A percentile compares a stretch with the other conserved stretches of the same genome.
phyloP scores from a whole-genome alignment of 2,888 invertebrate genomes.

The Ennomos quercinarius region DNA sequence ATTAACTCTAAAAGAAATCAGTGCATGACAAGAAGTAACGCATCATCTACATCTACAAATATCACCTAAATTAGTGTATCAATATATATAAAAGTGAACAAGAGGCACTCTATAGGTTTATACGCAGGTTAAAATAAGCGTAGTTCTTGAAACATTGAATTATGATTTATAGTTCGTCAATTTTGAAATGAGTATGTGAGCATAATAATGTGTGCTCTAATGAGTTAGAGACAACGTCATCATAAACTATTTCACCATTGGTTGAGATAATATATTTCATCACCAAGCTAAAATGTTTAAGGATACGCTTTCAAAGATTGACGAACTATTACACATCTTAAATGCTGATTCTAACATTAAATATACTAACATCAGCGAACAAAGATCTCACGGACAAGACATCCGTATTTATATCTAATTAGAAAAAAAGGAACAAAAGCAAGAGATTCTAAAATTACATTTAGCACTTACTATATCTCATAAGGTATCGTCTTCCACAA shows the following conservation, averaged over 20 bases:
- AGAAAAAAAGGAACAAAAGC: conserved; percentile 53
- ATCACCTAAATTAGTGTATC: conserved; percentile 79
- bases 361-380: conserved; percentile 36
- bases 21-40: conserved; percentile 67
- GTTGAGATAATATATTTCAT: conserved; percentile 1
- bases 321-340: conserved; percentile 34
- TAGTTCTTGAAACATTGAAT: conserved; percentile 79
- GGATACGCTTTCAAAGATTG: conserved; percentile 17
- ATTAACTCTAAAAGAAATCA: conserved; percentile 53
- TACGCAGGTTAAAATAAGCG: conserved; percentile 83
- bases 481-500: conserved; percentile 82
- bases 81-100: conserved; percentile 86
- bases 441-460: conserved; percentile 65
- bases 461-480: conserved; percentile 72
- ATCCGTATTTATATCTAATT: conserved; percentile 38
- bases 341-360: conserved; percentile 57
- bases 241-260: background rate
- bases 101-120: conserved; percentile 86
- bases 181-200: conserved; percentile 4
- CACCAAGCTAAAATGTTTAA: background rate
- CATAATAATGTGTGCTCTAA: too few species aligned
- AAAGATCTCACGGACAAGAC: conserved; percentile 37
- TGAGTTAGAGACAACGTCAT: background rate
- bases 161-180: conserved; percentile 46
- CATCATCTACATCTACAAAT: conserved; percentile 49